Base-by-base conservation (phyloP, 2,888 invertebrate species). In the Drosophila pseudotakahashii region DNA sequence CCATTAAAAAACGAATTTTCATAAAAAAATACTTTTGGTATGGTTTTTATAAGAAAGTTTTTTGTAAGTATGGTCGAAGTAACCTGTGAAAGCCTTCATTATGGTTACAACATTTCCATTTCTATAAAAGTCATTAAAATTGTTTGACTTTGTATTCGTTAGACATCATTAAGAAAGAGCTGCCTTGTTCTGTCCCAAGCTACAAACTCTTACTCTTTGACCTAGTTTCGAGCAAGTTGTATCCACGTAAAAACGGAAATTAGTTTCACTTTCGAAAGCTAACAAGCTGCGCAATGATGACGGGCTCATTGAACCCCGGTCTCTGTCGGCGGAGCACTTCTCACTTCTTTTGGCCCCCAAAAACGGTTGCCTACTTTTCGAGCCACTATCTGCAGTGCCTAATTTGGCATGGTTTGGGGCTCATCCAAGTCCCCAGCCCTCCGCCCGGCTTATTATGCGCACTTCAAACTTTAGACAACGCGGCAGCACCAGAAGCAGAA, bases 381-480 rank as follows among this genome's bases (percentile, higher is more conserved):
- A 66, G 54, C 63, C 59, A 70, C 80, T 55, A 81, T 83, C 74
- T 77, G 82, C 86, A 82, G 76, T 77, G 71, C 70, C 86, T 83
- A 83, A 83, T 86, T 83, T 83, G 81, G 67, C 63, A 54, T 64
- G 76, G 76, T 79, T 74, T 73, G 61, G 60, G 62, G 50, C 48
- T 50, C 60, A 70, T 76, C 42, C 42, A 19, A 19, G 7, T 7
- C 2, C 37, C 37, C 6, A 63, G 73, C 57, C 48, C 39, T 2
- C 62, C 74, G 74, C 69, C 82, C 73, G 81, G 76, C 79, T 85
- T 87, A 85, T 87, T 87, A 88, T 85, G 85, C 85, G 88, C 84
- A 87, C 84, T 85, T 87, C 84, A 85, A 85, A 85, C 84, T 87
- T 85, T 87, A 81, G 87, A 84, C 81, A 83, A 86, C 81, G 72